phyloP scores from a whole-genome alignment of 1,140 invertebrate species.

The Drosophila albomicans region DNA sequence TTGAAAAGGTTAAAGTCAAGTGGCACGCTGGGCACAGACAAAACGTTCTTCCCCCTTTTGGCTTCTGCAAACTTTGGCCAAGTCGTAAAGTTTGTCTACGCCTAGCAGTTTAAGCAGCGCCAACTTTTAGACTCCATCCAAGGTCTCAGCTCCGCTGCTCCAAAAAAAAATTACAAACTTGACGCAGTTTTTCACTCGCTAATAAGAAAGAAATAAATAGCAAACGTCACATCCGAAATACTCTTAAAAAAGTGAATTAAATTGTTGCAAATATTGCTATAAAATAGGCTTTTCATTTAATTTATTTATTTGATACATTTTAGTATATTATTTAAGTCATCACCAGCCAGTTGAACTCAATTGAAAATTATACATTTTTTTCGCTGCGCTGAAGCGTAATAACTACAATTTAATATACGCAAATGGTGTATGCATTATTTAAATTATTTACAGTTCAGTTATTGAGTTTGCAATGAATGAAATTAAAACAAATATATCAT shows the following conservation, averaged over 20 bases:
- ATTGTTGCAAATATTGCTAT: no score
- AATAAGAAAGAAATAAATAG: conserved; percentile 1
- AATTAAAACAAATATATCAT: no score
- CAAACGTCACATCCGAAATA: neutral
- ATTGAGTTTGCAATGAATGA: no score
- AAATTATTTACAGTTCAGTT: neutral
- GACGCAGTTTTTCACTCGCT: conserved; percentile 17
- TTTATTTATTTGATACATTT: no score
- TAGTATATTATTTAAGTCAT: no score
- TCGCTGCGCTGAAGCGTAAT: neutral
- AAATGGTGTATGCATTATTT: neutral
- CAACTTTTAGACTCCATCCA: conserved; percentile 49
- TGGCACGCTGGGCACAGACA: conserved; percentile 41
- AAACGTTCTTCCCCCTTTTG: conserved; percentile 11
- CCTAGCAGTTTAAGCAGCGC: conserved; percentile 53
- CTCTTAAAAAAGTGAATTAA: neutral
- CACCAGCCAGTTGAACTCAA: no score
- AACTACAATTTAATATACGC: neutral
- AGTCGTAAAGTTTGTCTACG: conserved; percentile 61
- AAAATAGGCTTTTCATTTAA: no score
- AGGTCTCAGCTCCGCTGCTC: conserved; percentile 24
- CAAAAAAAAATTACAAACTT: conserved; percentile 12
- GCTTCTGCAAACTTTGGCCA: conserved; percentile 46
- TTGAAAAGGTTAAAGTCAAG: conserved; percentile 58
- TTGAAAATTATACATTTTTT: no score